phyloP scores from a whole-genome alignment of 2,888 invertebrate genomes.

The Pelosia muscerda region DNA sequence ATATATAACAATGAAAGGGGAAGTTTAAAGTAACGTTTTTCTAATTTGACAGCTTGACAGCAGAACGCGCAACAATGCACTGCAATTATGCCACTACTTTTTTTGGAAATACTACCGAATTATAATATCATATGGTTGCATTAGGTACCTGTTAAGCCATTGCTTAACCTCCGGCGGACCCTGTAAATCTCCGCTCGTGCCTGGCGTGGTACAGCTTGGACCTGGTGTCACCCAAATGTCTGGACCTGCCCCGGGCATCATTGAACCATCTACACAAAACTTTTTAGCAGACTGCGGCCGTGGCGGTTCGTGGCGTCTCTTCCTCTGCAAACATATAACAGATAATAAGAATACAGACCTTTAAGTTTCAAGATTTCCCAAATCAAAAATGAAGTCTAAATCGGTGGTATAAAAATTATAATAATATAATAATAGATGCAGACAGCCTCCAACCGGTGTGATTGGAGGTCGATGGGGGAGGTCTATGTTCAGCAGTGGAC shows the following conservation, averaged over 20 bases:
- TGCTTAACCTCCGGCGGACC: slow-evolving; percentile 74
- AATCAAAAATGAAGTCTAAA: neutral
- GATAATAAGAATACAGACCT: neutral
- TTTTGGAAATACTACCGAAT: too few relatives aligned
- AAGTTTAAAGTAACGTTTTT: too few relatives aligned
- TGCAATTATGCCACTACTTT: neutral
- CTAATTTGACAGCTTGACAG: too few relatives aligned
- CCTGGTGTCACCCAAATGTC: slow-evolving; percentile 56
- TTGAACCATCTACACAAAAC: slow-evolving; percentile 72
- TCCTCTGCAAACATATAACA: slow-evolving; percentile 64
- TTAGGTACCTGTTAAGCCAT: slow-evolving; percentile 73
- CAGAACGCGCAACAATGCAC: too few relatives aligned
- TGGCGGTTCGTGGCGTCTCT: slow-evolving; percentile 73
- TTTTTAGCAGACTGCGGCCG: slow-evolving; percentile 73
- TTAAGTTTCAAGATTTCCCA: neutral
- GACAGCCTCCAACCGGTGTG: too few relatives aligned
- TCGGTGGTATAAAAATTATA: too few relatives aligned
- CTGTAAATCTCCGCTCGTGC: slow-evolving; percentile 38
- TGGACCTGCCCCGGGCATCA: slow-evolving; percentile 41
- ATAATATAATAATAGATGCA: too few relatives aligned
- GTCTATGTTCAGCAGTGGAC: too few relatives aligned
- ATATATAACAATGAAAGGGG: too few relatives aligned
- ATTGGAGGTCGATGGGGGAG: too few relatives aligned
- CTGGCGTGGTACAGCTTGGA: slow-evolving; percentile 45
- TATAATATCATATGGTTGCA: too few relatives aligned